Percentiles rank a stretch among this genome's conserved stretches.
These are phyloP conservation scores for Trematocara unimaculatum DNA, from an alignment of 2,113 vertebrate genomes.

Conservation along the genomic window DNA sequence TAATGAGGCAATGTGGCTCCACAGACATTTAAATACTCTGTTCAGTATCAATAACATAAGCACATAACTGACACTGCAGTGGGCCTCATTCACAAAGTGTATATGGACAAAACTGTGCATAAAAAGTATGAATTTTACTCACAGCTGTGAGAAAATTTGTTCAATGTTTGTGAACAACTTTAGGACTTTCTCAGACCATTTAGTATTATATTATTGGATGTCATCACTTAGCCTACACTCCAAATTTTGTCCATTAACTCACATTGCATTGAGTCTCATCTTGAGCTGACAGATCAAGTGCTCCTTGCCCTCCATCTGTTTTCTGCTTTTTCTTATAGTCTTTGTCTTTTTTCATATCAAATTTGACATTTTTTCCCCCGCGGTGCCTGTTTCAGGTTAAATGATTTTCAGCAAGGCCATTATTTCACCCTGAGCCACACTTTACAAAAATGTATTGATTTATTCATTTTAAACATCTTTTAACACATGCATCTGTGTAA, in stretches of 20 bases:
- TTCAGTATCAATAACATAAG: background rate
- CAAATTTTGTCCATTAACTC: background rate
- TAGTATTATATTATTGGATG: background rate
- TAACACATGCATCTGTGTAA: background rate
- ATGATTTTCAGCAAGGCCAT: background rate
- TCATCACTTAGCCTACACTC: background rate
- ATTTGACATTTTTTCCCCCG: rapidly evolving
- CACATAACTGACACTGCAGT: background rate
- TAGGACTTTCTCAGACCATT: background rate
- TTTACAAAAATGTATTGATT: background rate
- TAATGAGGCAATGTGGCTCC: background rate
- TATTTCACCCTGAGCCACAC: background rate
- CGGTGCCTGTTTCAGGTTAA: background rate
- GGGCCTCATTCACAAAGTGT: background rate
- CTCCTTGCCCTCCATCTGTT: background rate
- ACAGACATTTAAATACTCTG: background rate
- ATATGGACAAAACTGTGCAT: background rate
- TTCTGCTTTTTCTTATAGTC: background rate
- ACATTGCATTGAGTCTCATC: background rate
- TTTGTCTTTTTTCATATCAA: background rate
- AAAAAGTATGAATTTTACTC: background rate
- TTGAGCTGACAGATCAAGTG: background rate
- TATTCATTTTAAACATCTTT: background rate
- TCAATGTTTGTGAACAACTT: background rate
- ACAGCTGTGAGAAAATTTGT: background rate